Percentiles rank a stretch among this genome's conserved stretches.
Evolutionary conservation across 2,888 invertebrate species (phyloP).

Genomic region (Elmis aenea): DNA sequence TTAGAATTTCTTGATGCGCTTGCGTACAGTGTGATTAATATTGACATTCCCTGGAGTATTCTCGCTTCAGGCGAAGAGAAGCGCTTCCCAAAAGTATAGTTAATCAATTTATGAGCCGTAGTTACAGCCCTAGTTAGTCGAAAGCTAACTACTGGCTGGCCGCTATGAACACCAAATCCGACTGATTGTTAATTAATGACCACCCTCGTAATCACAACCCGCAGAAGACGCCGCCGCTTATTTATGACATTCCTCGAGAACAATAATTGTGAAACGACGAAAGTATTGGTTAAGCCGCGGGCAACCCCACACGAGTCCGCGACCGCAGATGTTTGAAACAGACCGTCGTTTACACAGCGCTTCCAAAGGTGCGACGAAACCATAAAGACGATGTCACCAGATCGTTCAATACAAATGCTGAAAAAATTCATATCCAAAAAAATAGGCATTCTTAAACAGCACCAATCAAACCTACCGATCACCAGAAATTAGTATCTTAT

Average conservation of each 20-base stretch:
- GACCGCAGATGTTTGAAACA: conserved; percentile 11
- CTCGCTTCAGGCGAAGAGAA: conserved; percentile 23
- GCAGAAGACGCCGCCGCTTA: conserved; percentile 15
- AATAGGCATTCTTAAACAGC: too few relatives aligned
- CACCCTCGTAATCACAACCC: conserved; percentile 18
- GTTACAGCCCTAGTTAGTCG: conserved; percentile 18
- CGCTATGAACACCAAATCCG: conserved; percentile 15
- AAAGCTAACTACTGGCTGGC: conserved; percentile 18
- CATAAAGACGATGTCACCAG: too few relatives aligned
- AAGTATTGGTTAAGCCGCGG: conserved; percentile 16
- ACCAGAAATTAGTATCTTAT: too few relatives aligned
- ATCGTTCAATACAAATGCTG: too few relatives aligned
- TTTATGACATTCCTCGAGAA: conserved; percentile 17
- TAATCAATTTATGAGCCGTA: conserved; percentile 25
- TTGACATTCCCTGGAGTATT: conserved; percentile 23
- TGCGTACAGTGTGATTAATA: conserved; percentile 23
- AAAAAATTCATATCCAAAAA: too few relatives aligned
- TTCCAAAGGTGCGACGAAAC: too few relatives aligned
- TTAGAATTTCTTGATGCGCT: conserved; percentile 18
- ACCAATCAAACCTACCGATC: too few relatives aligned
- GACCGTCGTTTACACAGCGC: background rate
- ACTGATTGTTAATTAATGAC: conserved; percentile 21
- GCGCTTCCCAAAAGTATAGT: conserved; percentile 25
- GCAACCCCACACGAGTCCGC: conserved; percentile 7
- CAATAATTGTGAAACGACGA: conserved; percentile 18